Percentiles rank a stretch among this genome's conserved stretches.
These are phyloP conservation scores for Rhyacichthys aspro DNA, from an alignment of 2,797 vertebrate genomes.

Conservation along the genomic window DNA sequence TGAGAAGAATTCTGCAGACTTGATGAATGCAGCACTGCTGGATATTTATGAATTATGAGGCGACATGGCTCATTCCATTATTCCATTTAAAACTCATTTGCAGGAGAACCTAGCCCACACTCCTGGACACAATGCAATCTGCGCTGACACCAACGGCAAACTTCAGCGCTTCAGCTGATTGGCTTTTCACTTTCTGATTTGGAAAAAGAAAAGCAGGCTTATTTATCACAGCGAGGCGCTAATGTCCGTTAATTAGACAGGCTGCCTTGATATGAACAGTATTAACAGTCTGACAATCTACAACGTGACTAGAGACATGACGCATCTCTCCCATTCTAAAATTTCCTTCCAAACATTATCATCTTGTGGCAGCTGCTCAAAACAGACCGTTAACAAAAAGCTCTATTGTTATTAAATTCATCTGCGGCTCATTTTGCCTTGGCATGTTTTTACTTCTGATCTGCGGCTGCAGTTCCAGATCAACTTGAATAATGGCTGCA, in stretches of 20 bases:
- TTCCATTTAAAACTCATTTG: conserved; percentile 61
- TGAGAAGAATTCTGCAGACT: conserved; percentile 42
- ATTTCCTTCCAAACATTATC: conserved; percentile 40
- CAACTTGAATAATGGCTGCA: no score
- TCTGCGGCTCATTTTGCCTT: conserved; percentile 33
- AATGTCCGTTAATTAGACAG: conserved; percentile 30
- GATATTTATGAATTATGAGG: conserved; percentile 64
- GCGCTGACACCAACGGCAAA: conserved; percentile 29
- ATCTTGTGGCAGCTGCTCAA: conserved; percentile 48
- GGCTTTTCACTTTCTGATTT: conserved; percentile 28
- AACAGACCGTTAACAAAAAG: conserved; percentile 57
- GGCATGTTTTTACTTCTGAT: conserved; percentile 31
- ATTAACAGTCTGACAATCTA: conserved; percentile 3
- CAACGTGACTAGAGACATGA: conserved; percentile 33
- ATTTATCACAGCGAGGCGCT: conserved; percentile 26
- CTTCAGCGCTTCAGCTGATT: conserved; percentile 2
- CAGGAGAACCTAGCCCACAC: conserved; percentile 39
- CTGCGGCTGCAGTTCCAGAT: conserved; percentile 9
- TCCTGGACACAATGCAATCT: conserved; percentile 33
- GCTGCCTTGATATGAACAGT: conserved; percentile 21
- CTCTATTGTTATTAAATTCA: conserved; percentile 60
- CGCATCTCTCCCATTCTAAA: conserved; percentile 46
- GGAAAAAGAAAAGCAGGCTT: conserved; percentile 13
- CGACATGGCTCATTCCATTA: conserved; percentile 43
- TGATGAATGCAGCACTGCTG: conserved; percentile 55